Base-by-base conservation (phyloP, 2,113 vertebrate species). In the Microtus montanus region DNA sequence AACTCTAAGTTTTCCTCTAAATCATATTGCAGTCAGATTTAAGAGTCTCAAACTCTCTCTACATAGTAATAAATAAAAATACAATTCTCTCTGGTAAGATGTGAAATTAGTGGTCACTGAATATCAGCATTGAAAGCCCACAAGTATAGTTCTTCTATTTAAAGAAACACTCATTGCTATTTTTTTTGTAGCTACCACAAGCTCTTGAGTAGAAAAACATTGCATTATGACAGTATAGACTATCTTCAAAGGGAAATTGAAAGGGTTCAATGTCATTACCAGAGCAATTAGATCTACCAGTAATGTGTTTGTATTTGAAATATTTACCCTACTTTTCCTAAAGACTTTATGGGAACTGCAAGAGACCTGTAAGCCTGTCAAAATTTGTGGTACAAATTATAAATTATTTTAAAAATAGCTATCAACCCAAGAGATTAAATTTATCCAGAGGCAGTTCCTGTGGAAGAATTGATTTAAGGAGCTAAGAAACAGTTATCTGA, bases 361-460 rank as follows among this genome's bases (percentile, higher is more conserved):
- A 77, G 85, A 79, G 64, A 93, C 58, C 49, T 70, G 66, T 93
- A 93, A 96, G 71, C 26, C 58, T 83, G 68, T 80, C 63, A 95
- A 22, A 49, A 89, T 26, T 92, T 91, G 74, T 79, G 74, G 30
- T 71, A 38, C 13, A 85, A 88, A 19, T 91, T 96, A 71, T 95
- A 90, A 95, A 96, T 96, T 92, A 90, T 92, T 94, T 97, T 87
- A 47, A 96, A 92, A 93, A 92, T 68, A 94, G 44, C 87, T 90
- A 78, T 94, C 84, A 96, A 92, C 80, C 61, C 84, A 95, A 93
- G 68, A 94, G 85, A 89, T 82, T 95, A 93, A 96, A 98, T 98
- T 97, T 97, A 90, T 96, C 96, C 95, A 86, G 80, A 97, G 94
- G 95, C 92, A 97, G 91, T 94, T 96, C 92, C 94, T 97, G 93